Conservation (phyloP, 2,113 vertebrate genomes). For the Zosterops japonicus region DNA sequence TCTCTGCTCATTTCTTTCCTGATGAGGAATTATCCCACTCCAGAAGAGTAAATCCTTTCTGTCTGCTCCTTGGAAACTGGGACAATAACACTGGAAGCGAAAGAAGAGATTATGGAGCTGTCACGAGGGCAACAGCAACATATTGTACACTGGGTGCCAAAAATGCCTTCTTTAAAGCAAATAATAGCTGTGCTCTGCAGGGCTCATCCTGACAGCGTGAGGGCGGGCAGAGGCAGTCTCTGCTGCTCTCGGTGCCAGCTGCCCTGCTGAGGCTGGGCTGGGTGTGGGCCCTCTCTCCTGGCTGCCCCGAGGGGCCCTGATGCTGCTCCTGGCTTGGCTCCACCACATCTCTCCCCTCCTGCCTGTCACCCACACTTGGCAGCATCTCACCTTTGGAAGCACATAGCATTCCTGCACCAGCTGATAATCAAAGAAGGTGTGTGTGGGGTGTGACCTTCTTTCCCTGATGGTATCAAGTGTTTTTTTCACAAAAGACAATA, state of each 20-base stretch:
- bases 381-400: neutral
- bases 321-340: neutral
- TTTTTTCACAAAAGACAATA: neutral
- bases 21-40: slow-evolving; percentile 35
- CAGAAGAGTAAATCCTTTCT: slow-evolving; percentile 34
- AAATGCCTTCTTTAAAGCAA: neutral
- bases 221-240: neutral
- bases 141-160: neutral
- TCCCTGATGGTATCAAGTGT: neutral
- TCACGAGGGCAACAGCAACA: neutral
- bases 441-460: neutral
- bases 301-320: neutral
- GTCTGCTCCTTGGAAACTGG: slow-evolving; percentile 48
- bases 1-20: slow-evolving; percentile 25
- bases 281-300: neutral
- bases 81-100: slow-evolving; percentile 25
- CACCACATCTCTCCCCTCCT: neutral
- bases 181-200: neutral
- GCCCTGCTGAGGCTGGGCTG: neutral
- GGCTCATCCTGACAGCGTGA: neutral
- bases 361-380: neutral
- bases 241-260: rapidly evolving
- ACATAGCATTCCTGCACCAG: neutral
- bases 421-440: slow-evolving; percentile 25
- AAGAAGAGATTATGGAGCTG: slow-evolving; percentile 5